These are phyloP conservation scores for Conger conger DNA, from an alignment of 2,113 vertebrate species.

Conservation along the genomic window DNA sequence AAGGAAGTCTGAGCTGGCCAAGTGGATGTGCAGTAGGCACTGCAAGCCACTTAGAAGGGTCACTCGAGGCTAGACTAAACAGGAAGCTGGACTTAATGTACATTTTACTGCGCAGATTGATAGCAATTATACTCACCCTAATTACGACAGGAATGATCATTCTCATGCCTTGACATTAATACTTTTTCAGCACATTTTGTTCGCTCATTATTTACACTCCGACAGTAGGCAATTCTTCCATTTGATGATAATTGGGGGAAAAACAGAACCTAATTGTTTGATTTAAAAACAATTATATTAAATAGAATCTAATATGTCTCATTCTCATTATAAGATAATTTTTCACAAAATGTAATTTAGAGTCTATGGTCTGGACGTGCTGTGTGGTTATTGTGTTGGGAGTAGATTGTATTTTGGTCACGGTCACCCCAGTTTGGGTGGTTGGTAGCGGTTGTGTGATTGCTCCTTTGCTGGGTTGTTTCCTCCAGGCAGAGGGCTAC, in stretches of 20 bases:
- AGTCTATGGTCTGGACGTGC: background rate
- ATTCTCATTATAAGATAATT: background rate
- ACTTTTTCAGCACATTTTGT: background rate
- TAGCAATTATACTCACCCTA: background rate
- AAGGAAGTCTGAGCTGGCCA: background rate
- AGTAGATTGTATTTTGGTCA: background rate
- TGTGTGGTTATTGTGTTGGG: background rate
- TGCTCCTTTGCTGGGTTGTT: background rate
- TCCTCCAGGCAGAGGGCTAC: conserved; percentile 89
- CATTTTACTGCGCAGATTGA: background rate
- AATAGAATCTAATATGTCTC: background rate
- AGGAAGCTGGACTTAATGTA: background rate
- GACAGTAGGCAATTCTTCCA: background rate
- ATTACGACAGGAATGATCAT: background rate
- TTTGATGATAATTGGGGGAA: background rate
- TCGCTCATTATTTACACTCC: background rate
- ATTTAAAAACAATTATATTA: background rate
- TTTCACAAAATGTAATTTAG: background rate
- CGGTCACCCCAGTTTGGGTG: background rate
- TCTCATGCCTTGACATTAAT: background rate
- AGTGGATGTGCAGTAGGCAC: background rate
- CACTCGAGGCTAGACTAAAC: background rate
- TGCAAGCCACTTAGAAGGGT: background rate
- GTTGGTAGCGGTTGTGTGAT: background rate
- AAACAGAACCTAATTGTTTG: background rate